Conservation (phyloP, 2,888 invertebrate genomes). For the Drosophila meridionalis region DNA sequence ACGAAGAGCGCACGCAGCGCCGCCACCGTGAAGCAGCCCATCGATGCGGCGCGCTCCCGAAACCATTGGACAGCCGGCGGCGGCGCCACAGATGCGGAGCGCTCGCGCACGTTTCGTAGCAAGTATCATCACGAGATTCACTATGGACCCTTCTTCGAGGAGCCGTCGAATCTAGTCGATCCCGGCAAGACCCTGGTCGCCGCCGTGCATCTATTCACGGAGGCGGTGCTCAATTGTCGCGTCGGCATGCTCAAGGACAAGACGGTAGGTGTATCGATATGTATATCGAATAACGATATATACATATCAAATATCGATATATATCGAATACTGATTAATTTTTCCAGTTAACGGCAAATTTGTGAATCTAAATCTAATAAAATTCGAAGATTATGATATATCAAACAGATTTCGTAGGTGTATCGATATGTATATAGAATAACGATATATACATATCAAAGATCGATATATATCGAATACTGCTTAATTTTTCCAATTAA, state of each 20-base stretch:
- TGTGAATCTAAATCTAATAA: no score
- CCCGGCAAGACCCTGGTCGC: conserved; percentile 87
- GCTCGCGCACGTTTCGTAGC: conserved; percentile 79
- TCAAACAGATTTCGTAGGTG: no score
- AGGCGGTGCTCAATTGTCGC: conserved; percentile 88
- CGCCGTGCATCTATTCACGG: conserved; percentile 88
- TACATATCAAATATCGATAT: background rate
- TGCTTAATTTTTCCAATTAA: no score
- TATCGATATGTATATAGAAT: no score
- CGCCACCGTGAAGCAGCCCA: conserved; percentile 62
- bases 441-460: background rate
- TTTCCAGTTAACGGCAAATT: no score
- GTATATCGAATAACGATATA: background rate
- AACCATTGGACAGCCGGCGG: conserved; percentile 72
- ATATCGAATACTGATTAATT: no score
- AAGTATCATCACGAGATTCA: conserved; percentile 90
- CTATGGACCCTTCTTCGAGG: conserved; percentile 90
- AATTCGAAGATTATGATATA: no score
- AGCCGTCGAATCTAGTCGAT: conserved; percentile 85
- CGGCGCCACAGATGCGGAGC: conserved; percentile 61
- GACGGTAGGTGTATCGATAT: conserved; percentile 86
- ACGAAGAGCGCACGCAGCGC: conserved; percentile 58
- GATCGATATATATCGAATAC: no score
- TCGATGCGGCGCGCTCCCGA: conserved; percentile 70
- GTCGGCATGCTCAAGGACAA: conserved; percentile 90